Percentiles rank a stretch among this genome's conserved stretches.
Conservation (phyloP, 1,140 invertebrate species). For the Drosophila ohnishii region DNA sequence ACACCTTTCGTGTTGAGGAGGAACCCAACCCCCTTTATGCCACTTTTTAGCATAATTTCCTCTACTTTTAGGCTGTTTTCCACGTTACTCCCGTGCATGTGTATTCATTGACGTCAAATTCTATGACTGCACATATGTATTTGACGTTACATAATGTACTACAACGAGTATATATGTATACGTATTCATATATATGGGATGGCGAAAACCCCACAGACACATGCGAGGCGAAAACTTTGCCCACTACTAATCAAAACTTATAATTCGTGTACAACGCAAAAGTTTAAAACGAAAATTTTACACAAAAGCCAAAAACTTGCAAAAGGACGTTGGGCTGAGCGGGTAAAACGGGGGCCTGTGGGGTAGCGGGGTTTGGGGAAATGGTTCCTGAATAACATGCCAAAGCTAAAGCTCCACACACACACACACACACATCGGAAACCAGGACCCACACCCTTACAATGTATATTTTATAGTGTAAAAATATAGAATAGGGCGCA, state of each 20-base stretch:
- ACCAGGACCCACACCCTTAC: slow-evolving; percentile 35
- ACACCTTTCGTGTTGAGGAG: slow-evolving; percentile 24
- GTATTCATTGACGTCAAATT: slow-evolving; percentile 60
- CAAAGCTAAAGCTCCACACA: slow-evolving; percentile 42
- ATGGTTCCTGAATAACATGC: slow-evolving; percentile 38
- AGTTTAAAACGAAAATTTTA: slow-evolving; percentile 80
- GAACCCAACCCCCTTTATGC: slow-evolving; percentile 9
- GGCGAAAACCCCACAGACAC: slow-evolving; percentile 31
- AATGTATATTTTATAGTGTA: slow-evolving; percentile 81
- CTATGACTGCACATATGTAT: slow-evolving; percentile 61
- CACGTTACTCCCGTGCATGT: slow-evolving; percentile 26
- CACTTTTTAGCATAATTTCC: slow-evolving; percentile 51
- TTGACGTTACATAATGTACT: slow-evolving; percentile 51
- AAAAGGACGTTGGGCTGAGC: slow-evolving; percentile 25
- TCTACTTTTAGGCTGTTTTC: slow-evolving; percentile 61
- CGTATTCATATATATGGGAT: not conserved
- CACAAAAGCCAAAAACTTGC: slow-evolving; percentile 78
- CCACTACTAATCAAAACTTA: slow-evolving; percentile 82
- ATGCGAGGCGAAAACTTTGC: slow-evolving; percentile 68
- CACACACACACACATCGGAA: slow-evolving; percentile 60
- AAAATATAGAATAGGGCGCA: slow-evolving; percentile 76
- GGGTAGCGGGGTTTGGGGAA: slow-evolving; percentile 9
- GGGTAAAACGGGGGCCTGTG: not conserved
- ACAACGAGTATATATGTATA: not conserved
- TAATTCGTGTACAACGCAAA: slow-evolving; percentile 81